Conservation (phyloP, 2,113 vertebrate genomes). For the Glaucomys volans region DNA sequence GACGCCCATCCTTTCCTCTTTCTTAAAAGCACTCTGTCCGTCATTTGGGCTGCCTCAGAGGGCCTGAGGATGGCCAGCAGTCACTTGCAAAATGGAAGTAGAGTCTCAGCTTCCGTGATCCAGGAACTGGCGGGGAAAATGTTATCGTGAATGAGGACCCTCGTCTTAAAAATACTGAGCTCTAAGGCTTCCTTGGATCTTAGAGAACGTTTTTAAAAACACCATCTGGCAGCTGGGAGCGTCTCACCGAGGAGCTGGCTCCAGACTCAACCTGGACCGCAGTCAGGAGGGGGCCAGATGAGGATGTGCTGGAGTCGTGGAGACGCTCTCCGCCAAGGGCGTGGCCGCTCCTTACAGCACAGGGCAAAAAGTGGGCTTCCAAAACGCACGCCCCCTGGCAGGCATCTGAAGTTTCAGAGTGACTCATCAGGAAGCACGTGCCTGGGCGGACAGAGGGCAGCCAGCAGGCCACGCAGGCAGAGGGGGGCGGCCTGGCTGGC, state of each 20-base stretch:
- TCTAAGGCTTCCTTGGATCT: neutral
- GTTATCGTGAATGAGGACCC: neutral
- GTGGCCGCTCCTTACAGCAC: rapidly evolving
- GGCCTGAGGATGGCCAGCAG: neutral
- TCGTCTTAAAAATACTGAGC: neutral
- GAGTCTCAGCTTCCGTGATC: neutral
- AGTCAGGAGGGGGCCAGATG: rapidly evolving
- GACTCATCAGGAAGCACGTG: rapidly evolving
- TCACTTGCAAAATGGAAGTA: neutral
- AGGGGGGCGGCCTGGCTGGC: neutral
- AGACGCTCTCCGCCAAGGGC: rapidly evolving
- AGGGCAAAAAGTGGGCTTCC: rapidly evolving
- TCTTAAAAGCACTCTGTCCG: rapidly evolving
- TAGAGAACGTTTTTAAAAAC: neutral
- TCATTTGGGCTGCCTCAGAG: neutral
- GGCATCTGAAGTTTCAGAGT: neutral
- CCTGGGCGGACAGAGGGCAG: rapidly evolving
- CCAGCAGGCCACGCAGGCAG: neutral
- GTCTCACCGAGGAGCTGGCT: rapidly evolving
- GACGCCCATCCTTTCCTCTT: neutral
- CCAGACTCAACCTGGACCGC: neutral
- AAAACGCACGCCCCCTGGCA: rapidly evolving
- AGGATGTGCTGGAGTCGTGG: rapidly evolving
- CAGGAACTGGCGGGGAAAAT: neutral
- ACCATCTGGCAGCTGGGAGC: rapidly evolving